A percentile compares a stretch with the other conserved stretches of the same genome.
Conservation (phyloP, 2,888 invertebrate genomes). For the Gibbula magus region DNA sequence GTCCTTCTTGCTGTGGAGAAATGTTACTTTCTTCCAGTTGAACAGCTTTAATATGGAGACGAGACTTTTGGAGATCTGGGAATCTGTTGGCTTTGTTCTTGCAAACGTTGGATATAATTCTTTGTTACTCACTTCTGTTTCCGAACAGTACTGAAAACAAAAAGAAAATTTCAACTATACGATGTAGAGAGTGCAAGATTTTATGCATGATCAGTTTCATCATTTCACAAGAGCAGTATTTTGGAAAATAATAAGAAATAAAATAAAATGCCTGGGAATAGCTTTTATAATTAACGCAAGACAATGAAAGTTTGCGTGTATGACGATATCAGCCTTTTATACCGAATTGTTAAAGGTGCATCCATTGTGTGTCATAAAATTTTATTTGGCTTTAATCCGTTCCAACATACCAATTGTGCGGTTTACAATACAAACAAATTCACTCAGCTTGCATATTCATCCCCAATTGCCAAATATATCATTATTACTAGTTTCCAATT, state of each 20-base stretch:
- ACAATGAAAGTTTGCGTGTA: too few relatives aligned
- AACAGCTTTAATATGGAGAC: slow-evolving; percentile 88
- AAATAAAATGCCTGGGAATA: too few relatives aligned
- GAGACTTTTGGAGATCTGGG: slow-evolving; percentile 94
- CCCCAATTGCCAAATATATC: too few relatives aligned
- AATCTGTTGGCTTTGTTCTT: slow-evolving; percentile 92
- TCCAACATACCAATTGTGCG: too few relatives aligned
- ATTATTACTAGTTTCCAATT: too few relatives aligned
- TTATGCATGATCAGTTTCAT: background rate
- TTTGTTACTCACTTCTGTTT: slow-evolving; percentile 92
- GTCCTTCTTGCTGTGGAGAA: slow-evolving; percentile 82
- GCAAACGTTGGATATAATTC: slow-evolving; percentile 92
- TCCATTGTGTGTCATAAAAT: too few relatives aligned
- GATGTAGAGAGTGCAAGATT: background rate
- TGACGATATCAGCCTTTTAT: too few relatives aligned
- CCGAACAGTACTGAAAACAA: slow-evolving; percentile 88
- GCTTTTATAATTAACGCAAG: too few relatives aligned
- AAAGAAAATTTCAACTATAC: background rate
- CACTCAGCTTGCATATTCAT: too few relatives aligned
- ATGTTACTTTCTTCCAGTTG: slow-evolving; percentile 92
- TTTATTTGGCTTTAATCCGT: too few relatives aligned
- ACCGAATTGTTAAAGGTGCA: too few relatives aligned
- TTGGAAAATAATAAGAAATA: background rate
- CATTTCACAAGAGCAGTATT: background rate
- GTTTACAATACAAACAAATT: too few relatives aligned